A percentile compares a stretch with the other conserved stretches of the same genome.
Conservation (phyloP, 2,888 invertebrate genomes). For the Ophonus ardosiacus region DNA sequence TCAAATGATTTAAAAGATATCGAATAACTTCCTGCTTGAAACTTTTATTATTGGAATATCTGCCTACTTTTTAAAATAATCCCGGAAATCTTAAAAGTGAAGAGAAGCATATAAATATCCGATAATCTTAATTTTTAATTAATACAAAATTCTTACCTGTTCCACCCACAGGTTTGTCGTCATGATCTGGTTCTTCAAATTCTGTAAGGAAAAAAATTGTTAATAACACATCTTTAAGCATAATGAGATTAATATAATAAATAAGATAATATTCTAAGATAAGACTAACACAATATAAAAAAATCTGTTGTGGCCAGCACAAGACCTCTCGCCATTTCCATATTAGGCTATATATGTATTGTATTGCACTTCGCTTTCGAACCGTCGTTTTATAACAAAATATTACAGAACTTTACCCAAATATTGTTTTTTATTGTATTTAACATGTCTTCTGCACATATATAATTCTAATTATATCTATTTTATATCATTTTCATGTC, state of each 20-base stretch:
- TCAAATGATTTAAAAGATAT: slow-evolving; percentile 20
- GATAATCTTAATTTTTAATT: not conserved
- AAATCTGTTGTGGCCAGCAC: no score
- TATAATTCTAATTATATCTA: no score
- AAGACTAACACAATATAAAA: not conserved
- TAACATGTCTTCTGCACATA: no score
- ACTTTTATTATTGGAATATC: slow-evolving; percentile 26
- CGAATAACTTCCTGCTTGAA: not conserved
- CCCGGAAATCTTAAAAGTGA: not conserved
- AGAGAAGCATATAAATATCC: not conserved
- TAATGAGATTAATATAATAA: not conserved
- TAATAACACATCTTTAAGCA: not conserved
- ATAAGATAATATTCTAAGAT: not conserved
- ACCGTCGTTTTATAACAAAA: no score
- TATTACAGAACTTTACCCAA: no score
- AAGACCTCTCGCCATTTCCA: no score
- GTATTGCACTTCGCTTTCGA: no score
- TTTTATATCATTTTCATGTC: no score
- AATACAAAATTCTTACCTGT: slow-evolving; percentile 51
- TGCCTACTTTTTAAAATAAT: not conserved
- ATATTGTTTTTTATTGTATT: no score
- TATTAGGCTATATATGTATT: no score
- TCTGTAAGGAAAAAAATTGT: slow-evolving; percentile 45
- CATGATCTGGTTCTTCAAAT: slow-evolving; percentile 63
- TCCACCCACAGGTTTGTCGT: slow-evolving; percentile 62